Conservation (phyloP, 2,888 invertebrate genomes). For the Tipula confusa region DNA sequence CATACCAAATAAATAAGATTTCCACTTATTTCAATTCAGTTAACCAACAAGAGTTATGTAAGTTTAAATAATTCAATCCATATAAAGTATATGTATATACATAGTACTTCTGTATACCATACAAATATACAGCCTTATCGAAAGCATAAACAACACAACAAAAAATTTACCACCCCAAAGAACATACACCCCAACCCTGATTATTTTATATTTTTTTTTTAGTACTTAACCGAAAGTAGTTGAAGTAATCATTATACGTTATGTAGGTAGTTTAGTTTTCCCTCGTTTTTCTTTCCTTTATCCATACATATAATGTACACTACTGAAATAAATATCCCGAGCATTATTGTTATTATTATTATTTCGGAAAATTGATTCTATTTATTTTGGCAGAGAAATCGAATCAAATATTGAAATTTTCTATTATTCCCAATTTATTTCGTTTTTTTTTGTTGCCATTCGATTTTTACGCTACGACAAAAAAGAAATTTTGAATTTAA, state of each 20-base stretch:
- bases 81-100: background rate
- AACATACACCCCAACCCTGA: background rate
- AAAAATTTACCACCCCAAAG: background rate
- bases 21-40: constrained; percentile 9
- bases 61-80: background rate
- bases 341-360: background rate
- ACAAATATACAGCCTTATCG: background rate
- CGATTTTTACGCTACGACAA: background rate
- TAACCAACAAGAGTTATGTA: background rate
- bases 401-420: constrained; percentile 17
- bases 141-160: background rate
- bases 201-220: background rate
- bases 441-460: background rate
- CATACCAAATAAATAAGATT: background rate
- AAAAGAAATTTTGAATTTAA: background rate
- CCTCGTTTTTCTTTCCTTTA: background rate
- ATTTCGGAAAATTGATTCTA: background rate
- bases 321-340: background rate
- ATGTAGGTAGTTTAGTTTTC: constrained; percentile 3
- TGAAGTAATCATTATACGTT: constrained; percentile 12
- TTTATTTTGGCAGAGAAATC: constrained; percentile 20
- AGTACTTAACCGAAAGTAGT: background rate
- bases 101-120: background rate
- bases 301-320: background rate
- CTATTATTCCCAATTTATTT: background rate